Evolutionary conservation across 2,888 invertebrate species (phyloP).

Genomic region (Theretra japonica): DNA sequence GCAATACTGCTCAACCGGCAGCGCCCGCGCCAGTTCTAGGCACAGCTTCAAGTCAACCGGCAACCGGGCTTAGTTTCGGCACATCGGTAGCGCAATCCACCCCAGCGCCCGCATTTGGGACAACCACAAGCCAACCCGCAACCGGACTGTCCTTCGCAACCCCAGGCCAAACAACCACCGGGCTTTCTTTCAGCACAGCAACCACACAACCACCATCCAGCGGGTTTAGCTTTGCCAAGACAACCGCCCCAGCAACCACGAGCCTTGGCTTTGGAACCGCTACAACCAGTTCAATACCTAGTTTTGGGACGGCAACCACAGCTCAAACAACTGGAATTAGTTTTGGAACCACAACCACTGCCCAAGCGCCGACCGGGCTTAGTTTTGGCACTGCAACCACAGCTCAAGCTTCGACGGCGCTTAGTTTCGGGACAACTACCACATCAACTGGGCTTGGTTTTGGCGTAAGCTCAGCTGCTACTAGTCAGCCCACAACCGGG

Average conservation of each 20-base stretch:
- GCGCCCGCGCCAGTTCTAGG: slow-evolving; percentile 28
- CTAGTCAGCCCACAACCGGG: slow-evolving; percentile 36
- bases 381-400: slow-evolving; percentile 33
- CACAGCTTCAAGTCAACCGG: slow-evolving; percentile 26
- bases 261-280: slow-evolving; percentile 36
- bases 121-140: slow-evolving; percentile 33
- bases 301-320: slow-evolving; percentile 32
- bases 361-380: slow-evolving; percentile 36
- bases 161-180: slow-evolving; percentile 33
- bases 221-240: slow-evolving; percentile 38
- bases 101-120: slow-evolving; percentile 36
- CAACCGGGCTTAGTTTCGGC: slow-evolving; percentile 42
- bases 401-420: slow-evolving; percentile 37
- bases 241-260: slow-evolving; percentile 36
- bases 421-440: slow-evolving; percentile 46
- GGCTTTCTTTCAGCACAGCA: slow-evolving; percentile 32
- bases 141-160: slow-evolving; percentile 42
- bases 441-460: slow-evolving; percentile 35
- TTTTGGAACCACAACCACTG: slow-evolving; percentile 36
- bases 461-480: slow-evolving; percentile 32
- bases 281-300: slow-evolving; percentile 7
- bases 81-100: slow-evolving; percentile 34
- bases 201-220: slow-evolving; percentile 28
- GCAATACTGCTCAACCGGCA: slow-evolving; percentile 37
- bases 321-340: slow-evolving; percentile 34